These are phyloP conservation scores for Tarsius wallacei DNA, from an alignment of 2,797 vertebrate species.

Conservation along the genomic window DNA sequence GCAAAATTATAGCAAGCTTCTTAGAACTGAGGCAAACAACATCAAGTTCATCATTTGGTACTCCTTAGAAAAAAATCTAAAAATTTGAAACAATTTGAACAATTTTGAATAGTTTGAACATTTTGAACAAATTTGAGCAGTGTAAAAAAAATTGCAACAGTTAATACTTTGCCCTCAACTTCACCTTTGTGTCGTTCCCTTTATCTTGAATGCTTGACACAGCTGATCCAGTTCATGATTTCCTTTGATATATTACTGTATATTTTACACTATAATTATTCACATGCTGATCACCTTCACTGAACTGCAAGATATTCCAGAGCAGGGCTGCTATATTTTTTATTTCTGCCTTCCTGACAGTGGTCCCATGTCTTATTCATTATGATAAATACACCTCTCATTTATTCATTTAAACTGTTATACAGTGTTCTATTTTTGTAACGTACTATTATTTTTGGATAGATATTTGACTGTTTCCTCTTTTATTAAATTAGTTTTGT, in stretches of 20 bases:
- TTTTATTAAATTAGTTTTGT: not conserved
- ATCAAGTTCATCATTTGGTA: not conserved
- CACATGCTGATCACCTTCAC: not conserved
- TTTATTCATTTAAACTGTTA: not conserved
- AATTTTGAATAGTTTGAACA: not conserved
- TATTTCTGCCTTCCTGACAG: not conserved
- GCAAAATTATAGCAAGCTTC: not conserved
- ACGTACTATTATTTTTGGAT: not conserved
- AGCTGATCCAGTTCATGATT: not conserved
- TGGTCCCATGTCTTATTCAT: not conserved
- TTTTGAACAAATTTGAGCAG: too few relatives aligned
- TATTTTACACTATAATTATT: slow-evolving; percentile 21
- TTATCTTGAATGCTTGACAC: not conserved
- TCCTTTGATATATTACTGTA: not conserved
- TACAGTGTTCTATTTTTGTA: not conserved
- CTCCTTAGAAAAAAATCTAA: not conserved
- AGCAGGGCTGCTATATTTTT: not conserved
- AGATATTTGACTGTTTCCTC: not conserved
- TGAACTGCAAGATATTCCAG: not conserved
- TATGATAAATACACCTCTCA: not conserved
- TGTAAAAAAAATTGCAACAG: not conserved
- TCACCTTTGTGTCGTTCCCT: not conserved
- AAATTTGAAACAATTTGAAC: not conserved
- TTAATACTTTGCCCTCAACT: not conserved
- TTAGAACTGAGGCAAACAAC: not conserved